Conservation (phyloP, 23 tunicate genomes). For the Oikopleura vanhoeffeni region DNA sequence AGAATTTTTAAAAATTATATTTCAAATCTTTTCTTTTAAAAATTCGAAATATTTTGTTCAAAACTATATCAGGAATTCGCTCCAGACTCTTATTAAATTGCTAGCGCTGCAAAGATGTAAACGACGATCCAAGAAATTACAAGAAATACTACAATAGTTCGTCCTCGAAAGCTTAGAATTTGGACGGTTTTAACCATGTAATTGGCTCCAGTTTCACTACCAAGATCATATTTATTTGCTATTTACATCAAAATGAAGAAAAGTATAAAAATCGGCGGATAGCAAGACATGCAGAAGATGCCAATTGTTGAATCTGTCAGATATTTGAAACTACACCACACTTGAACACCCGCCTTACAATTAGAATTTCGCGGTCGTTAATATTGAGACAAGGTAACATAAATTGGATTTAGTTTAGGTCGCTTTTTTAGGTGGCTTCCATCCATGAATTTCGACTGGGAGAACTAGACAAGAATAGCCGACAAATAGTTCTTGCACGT, state of each 20-base stretch:
- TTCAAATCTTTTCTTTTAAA: too few species aligned
- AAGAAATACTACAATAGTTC: conserved; percentile 15
- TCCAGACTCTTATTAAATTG: too few species aligned
- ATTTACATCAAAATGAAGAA: background rate
- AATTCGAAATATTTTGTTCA: too few species aligned
- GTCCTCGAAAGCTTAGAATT: conserved; percentile 16
- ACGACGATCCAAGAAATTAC: background rate
- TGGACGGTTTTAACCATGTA: conserved; percentile 68
- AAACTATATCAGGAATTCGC: too few species aligned
- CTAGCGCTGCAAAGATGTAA: background rate
- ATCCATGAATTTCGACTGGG: too few species aligned
- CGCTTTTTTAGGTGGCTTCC: too few species aligned
- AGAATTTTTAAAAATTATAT: too few species aligned
- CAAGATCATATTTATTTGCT: background rate
- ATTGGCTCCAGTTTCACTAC: conserved; percentile 30
- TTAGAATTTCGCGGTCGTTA: conserved; percentile 12
- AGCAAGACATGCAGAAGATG: conserved; percentile 1
- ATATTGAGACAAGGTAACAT: background rate
- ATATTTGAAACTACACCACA: background rate
- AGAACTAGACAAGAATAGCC: too few species aligned
- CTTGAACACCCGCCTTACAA: background rate
- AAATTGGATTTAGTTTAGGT: background rate
- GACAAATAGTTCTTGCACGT: too few species aligned
- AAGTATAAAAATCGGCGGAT: background rate
- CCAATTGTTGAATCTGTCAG: background rate